These are phyloP conservation scores for Tenualosa ilisha DNA, from an alignment of 2,797 vertebrate genomes.

Conservation along the genomic window DNA sequence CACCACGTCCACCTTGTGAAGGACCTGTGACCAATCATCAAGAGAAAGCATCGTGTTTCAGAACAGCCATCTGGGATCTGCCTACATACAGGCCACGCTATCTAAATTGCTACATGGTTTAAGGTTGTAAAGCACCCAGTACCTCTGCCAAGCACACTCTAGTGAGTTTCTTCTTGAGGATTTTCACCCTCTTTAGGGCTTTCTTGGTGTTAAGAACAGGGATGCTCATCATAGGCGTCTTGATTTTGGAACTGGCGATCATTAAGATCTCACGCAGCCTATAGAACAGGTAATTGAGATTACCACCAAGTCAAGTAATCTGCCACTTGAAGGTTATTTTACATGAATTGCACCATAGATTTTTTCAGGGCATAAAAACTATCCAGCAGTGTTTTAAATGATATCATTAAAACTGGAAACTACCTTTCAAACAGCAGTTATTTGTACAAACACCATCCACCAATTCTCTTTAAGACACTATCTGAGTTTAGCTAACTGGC, in stretches of 20 bases:
- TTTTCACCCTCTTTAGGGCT: conserved; percentile 82
- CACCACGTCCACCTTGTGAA: conserved; percentile 86
- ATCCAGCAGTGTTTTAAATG: not conserved
- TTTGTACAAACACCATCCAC: not conserved
- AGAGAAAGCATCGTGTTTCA: not conserved
- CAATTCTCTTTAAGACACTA: not conserved
- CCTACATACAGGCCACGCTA: not conserved
- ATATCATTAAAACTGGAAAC: not conserved
- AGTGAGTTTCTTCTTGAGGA: conserved; percentile 83
- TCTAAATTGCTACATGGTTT: too few relatives aligned
- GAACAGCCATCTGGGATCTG: not conserved
- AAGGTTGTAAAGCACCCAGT: not conserved
- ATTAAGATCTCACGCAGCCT: conserved; percentile 93
- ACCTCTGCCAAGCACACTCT: conserved; percentile 91
- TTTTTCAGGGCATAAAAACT: not conserved
- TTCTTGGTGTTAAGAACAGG: conserved; percentile 84
- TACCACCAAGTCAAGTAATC: not conserved
- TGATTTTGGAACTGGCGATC: conserved; percentile 90
- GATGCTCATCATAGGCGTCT: conserved; percentile 95
- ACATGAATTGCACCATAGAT: not conserved
- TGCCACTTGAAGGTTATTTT: not conserved
- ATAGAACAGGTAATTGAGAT: conserved; percentile 25
- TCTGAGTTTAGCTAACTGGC: not conserved
- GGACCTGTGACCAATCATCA: conserved; percentile 72
- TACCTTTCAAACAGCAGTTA: not conserved